A percentile compares a stretch with the other conserved stretches of the same genome.
Evolutionary conservation across 2,113 vertebrate genomes (phyloP).

Genomic region (Epinephelus lanceolatus): DNA sequence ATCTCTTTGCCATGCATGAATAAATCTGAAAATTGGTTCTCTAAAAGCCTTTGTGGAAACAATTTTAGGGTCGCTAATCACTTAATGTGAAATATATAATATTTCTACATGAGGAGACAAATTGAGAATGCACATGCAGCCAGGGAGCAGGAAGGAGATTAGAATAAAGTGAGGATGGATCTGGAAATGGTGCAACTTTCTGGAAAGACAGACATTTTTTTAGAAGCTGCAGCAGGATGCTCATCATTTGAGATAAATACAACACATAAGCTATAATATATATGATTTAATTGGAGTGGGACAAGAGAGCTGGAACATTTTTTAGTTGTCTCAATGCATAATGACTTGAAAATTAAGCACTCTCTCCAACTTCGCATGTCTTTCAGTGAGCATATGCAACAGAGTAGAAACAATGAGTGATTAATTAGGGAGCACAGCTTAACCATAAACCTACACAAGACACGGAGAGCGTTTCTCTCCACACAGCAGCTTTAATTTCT

Average conservation of each 20-base stretch:
- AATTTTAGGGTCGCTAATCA: background rate
- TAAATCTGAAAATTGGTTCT: background rate
- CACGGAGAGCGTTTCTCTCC: constrained; percentile 27
- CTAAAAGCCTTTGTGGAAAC: background rate
- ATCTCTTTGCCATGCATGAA: background rate
- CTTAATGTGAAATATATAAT: background rate
- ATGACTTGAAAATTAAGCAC: background rate
- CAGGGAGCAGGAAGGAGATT: background rate
- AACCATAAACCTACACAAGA: constrained; percentile 19
- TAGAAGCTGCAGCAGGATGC: background rate
- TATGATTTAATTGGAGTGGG: background rate
- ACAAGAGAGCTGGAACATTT: background rate
- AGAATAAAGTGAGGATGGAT: background rate
- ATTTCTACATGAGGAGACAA: background rate
- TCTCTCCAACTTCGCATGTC: background rate
- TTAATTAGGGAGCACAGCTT: constrained; percentile 25
- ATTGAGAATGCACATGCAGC: background rate
- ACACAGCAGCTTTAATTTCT: background rate
- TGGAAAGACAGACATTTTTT: background rate
- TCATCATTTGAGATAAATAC: background rate
- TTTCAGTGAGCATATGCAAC: background rate
- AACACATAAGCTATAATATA: background rate
- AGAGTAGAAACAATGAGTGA: background rate
- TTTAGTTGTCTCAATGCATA: background rate
- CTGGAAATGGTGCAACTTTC: background rate